Evolutionary conservation across 2,888 invertebrate genomes (phyloP).

Genomic region (Stenodema calcarata): DNA sequence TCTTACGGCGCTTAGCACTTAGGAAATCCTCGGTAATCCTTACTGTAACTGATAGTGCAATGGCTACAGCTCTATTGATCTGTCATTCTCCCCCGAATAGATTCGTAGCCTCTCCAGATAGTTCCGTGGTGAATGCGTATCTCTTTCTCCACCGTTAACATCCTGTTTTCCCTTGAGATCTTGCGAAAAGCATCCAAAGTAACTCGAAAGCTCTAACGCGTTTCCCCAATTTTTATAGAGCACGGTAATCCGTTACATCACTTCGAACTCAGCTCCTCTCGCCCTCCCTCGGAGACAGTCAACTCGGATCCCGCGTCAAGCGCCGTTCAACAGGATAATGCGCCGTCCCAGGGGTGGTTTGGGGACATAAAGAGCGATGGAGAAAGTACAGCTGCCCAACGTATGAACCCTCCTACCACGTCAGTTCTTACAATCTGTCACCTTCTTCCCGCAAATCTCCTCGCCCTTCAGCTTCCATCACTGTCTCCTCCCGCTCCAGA

Average conservation of each 20-base stretch:
- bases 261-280: not conserved
- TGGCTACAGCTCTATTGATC: no score
- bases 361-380: not conserved
- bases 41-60: no score
- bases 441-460: not conserved
- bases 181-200: not conserved
- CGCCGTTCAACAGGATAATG: not conserved
- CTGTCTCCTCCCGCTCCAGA: not conserved
- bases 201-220: not conserved
- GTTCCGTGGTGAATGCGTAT: no score
- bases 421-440: not conserved
- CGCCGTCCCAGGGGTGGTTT: not conserved
- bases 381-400: not conserved
- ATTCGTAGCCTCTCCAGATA: no score
- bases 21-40: no score
- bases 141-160: no score
- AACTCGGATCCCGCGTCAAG: not conserved
- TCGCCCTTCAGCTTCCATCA: not conserved
- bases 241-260: not conserved
- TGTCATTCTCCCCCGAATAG: no score
- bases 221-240: not conserved
- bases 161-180: not conserved
- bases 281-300: not conserved
- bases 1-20: no score
- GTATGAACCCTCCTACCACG: not conserved